Evolutionary conservation across 2,888 invertebrate species (phyloP).

Genomic region (Scelioninae gen. 1): DNA sequence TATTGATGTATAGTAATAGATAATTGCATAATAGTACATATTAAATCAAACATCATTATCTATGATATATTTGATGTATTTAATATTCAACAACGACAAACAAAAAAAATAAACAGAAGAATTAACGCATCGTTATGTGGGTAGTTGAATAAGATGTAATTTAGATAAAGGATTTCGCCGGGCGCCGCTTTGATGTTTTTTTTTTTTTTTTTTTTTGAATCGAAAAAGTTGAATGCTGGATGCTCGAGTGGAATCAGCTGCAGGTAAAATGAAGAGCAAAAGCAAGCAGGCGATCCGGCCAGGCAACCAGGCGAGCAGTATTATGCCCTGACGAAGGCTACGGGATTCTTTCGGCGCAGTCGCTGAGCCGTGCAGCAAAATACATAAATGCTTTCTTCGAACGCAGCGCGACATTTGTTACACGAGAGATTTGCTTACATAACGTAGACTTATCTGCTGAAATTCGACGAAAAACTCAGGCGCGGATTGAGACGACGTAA

Average conservation of each 20-base stretch:
- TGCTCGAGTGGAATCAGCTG: conserved; percentile 71
- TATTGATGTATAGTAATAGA: too few species aligned
- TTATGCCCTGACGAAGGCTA: conserved; percentile 62
- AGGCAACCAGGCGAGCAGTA: conserved; percentile 62
- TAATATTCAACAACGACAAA: too few species aligned
- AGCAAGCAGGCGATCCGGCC: conserved; percentile 57
- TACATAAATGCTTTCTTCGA: conserved; percentile 65
- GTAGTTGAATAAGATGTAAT: too few species aligned
- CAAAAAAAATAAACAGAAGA: too few species aligned
- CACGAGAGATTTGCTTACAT: conserved; percentile 66
- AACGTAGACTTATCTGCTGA: conserved; percentile 60
- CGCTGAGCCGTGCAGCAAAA: conserved; percentile 60
- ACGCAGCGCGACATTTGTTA: conserved; percentile 67
- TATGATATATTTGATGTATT: too few species aligned
- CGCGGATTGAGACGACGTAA: conserved; percentile 6
- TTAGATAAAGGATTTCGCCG: too few species aligned
- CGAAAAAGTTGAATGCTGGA: conserved; percentile 70
- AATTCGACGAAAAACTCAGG: conserved; percentile 51
- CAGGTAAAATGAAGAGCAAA: conserved; percentile 68
- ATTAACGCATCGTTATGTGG: too few species aligned
- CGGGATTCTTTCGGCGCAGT: conserved; percentile 62
- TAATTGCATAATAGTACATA: too few species aligned
- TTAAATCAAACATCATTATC: too few species aligned
- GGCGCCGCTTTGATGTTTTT: too few species aligned
- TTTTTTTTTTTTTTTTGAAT: too few species aligned